phyloP scores from a whole-genome alignment of 2,888 invertebrate genomes.

The Pomacea canaliculata region DNA sequence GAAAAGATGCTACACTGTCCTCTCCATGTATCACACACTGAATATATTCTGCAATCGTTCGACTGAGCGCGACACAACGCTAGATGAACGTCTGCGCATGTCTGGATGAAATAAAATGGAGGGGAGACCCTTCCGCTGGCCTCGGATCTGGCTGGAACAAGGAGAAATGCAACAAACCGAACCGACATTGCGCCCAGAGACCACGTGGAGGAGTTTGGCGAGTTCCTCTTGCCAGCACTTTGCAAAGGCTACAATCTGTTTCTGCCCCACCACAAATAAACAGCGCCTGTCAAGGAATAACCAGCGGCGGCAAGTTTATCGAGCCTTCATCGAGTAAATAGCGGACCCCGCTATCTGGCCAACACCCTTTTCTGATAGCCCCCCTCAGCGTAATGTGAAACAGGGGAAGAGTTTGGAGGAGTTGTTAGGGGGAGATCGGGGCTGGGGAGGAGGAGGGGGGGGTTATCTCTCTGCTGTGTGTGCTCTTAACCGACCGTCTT shows the following conservation, averaged over 20 bases:
- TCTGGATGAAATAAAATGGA: too few relatives aligned
- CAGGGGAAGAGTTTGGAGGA: background rate
- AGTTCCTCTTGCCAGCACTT: background rate
- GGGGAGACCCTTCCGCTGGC: too few relatives aligned
- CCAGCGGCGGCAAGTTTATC: slow-evolving; percentile 1
- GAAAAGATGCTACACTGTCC: too few relatives aligned
- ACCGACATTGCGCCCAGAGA: too few relatives aligned
- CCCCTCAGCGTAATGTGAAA: background rate
- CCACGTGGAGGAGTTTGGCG: background rate
- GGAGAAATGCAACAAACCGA: too few relatives aligned
- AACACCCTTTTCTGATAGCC: background rate
- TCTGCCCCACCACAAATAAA: slow-evolving; percentile 2
- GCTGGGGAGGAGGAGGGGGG: background rate
- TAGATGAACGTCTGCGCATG: too few relatives aligned
- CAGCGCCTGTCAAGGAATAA: background rate
- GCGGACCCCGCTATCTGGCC: background rate
- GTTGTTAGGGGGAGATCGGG: background rate
- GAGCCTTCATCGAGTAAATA: slow-evolving; percentile 3
- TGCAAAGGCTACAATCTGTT: background rate
- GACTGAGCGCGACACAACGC: too few relatives aligned
- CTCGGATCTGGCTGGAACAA: too few relatives aligned
- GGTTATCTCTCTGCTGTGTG: background rate
- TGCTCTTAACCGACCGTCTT: too few relatives aligned
- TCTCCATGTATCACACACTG: too few relatives aligned
- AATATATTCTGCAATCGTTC: too few relatives aligned